Conservation (phyloP, 1,140 invertebrate species). For the Pomacea maculata region DNA sequence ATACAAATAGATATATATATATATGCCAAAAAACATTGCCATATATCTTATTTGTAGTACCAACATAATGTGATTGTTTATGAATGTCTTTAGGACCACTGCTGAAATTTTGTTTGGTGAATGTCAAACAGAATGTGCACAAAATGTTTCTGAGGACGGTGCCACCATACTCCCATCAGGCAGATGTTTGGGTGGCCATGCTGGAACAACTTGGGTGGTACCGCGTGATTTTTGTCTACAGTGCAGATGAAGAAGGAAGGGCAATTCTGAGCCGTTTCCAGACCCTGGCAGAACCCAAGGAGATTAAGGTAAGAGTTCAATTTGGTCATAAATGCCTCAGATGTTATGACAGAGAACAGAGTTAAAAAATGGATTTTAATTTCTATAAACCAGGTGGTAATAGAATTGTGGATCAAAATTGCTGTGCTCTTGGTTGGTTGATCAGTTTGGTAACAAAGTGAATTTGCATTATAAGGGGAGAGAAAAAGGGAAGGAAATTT, state of each 20-base stretch:
- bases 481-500: too few relatives aligned
- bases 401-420: not conserved
- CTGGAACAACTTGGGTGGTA: constrained; percentile 92
- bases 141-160: constrained; percentile 96
- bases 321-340: not conserved
- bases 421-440: not conserved
- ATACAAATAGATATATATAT: too few relatives aligned
- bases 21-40: too few relatives aligned
- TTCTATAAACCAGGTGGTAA: not conserved
- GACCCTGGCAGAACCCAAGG: constrained; percentile 65
- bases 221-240: constrained; percentile 96
- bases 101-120: too few relatives aligned
- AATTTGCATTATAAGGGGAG: too few relatives aligned
- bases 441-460: not conserved
- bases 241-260: constrained; percentile 94
- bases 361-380: too few relatives aligned
- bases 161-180: constrained; percentile 96
- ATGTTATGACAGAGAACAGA: not conserved
- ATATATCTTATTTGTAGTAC: too few relatives aligned
- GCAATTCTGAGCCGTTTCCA: constrained; percentile 89
- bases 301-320: constrained; percentile 44
- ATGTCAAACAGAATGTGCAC: constrained; percentile 83
- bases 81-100: too few relatives aligned
- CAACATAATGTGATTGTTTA: too few relatives aligned
- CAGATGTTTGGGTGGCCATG: constrained; percentile 96